Base-by-base conservation (phyloP, 1,140 invertebrate species). In the Onthophagus taurus region DNA sequence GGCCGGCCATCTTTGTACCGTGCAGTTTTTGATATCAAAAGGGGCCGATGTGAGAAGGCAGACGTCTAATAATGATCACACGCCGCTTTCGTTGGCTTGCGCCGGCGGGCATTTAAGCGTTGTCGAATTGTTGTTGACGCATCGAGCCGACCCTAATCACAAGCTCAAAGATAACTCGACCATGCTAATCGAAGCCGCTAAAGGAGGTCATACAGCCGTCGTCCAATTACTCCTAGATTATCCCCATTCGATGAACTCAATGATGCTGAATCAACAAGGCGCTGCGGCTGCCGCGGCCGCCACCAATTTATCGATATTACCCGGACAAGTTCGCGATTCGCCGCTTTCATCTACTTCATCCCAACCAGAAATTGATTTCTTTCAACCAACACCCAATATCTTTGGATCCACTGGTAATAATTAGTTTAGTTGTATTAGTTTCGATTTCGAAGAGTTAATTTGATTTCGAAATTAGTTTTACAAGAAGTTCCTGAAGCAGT, bases 111-210 rank as follows among this genome's bases (percentile, higher is more conserved):
- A 97, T 69, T 71, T 90, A 44, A 74, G 83, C 46, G 89, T 97
- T 20, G 94, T 97, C 3, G 89, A 97, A 67, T 70, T 93, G 46
- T 70, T 99, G 31, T 71, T 99, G 39, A 77, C 83, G 14, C 80
- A 90, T 67, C 83, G 86, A 51, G 94, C 93, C 21, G 90, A 98
- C 76, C 89, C 91, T 31, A 89, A 87, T 66, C 90, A 96, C 69
- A 94, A 92, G 69, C 72, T 98, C 8, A 97, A 97, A 71, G 95
- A 99, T 70, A 97, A 95, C 65, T 95, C 91, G 30, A 97, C 93
- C 21, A 97, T 97, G 85, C 72, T 99, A 44, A 97, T 98, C 52
- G 96, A 99, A 69, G 95, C 95, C 23, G 88, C 94, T 9, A 96
- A 97, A 69, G 92, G 93, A 37, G 95, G 95, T 0, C 93, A 98